Evolutionary conservation across 1,140 invertebrate species (phyloP).

Genomic region (Pseudomyrmex concolor): DNA sequence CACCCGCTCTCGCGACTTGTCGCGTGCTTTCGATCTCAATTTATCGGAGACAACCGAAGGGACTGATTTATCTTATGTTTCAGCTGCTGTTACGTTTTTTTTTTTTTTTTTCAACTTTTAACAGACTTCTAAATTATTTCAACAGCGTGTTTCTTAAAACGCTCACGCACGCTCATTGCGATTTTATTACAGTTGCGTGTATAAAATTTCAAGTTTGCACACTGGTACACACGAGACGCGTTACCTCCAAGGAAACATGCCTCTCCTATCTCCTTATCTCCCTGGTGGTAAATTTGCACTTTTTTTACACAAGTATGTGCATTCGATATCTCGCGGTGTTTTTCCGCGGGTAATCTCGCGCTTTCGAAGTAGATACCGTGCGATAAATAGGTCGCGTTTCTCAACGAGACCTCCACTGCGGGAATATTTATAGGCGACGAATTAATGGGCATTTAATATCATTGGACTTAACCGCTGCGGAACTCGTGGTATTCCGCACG

Average conservation of each 20-base stretch:
- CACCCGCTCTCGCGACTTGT: constrained; percentile 9
- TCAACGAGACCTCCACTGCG: neutral
- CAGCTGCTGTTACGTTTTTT: neutral
- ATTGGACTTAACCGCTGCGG: constrained; percentile 12
- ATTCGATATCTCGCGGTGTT: neutral
- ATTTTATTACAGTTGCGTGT: constrained; percentile 22
- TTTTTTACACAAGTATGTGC: constrained; percentile 27
- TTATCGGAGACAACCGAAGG: constrained; percentile 6
- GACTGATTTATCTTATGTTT: constrained; percentile 17
- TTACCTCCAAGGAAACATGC: neutral
- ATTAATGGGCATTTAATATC: constrained; percentile 46
- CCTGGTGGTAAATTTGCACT: neutral
- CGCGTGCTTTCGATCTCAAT: constrained; percentile 49
- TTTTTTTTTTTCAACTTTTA: neutral
- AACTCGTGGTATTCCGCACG: constrained; percentile 26
- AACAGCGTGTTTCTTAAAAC: constrained; percentile 14
- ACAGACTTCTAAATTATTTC: constrained; percentile 22
- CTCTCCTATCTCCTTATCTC: neutral
- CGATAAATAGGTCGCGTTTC: constrained; percentile 41
- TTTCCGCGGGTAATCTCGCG: constrained; percentile 11
- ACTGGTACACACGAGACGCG: neutral
- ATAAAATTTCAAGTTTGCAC: constrained; percentile 15
- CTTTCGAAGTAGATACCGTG: constrained; percentile 16
- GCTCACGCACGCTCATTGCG: constrained; percentile 27
- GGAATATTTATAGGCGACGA: constrained; percentile 31